Percentiles rank a stretch among this genome's conserved stretches.
These are phyloP conservation scores for Temnothorax longispinosus DNA, from an alignment of 1,140 invertebrate genomes.

Conservation along the genomic window DNA sequence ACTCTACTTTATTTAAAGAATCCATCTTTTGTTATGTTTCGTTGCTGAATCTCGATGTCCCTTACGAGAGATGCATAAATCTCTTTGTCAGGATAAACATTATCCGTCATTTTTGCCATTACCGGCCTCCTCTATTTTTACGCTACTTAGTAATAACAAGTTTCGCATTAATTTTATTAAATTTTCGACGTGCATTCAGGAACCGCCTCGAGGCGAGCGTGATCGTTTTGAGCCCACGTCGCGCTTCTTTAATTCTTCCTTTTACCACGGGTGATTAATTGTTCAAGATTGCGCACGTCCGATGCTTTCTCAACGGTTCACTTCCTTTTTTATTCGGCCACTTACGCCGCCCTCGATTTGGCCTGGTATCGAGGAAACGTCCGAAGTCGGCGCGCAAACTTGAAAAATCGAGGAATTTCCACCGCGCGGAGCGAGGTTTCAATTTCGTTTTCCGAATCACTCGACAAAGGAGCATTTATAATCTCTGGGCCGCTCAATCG, in stretches of 20 bases:
- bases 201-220: slow-evolving; percentile 19
- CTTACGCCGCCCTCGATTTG: slow-evolving; percentile 41
- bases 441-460: slow-evolving; percentile 46
- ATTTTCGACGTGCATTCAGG: slow-evolving; percentile 11
- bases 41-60: background rate
- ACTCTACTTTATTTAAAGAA: background rate
- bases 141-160: slow-evolving; percentile 29
- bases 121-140: no score
- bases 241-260: slow-evolving; percentile 6
- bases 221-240: slow-evolving; percentile 25
- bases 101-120: background rate
- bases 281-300: slow-evolving; percentile 48
- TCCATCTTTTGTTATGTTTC: background rate
- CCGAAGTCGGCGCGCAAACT: slow-evolving; percentile 16
- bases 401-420: slow-evolving; percentile 48
- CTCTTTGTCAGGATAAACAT: background rate
- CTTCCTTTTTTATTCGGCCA: slow-evolving; percentile 32
- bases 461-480: slow-evolving; percentile 47
- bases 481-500: background rate
- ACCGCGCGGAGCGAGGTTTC: slow-evolving; percentile 25
- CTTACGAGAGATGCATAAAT: background rate
- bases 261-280: slow-evolving; percentile 53
- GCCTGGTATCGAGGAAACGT: slow-evolving; percentile 37
- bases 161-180: slow-evolving; percentile 46
- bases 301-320: slow-evolving; percentile 41